Evolutionary conservation across 2,797 vertebrate species (phyloP).

Genomic region (Rhabdomys pumilio): DNA sequence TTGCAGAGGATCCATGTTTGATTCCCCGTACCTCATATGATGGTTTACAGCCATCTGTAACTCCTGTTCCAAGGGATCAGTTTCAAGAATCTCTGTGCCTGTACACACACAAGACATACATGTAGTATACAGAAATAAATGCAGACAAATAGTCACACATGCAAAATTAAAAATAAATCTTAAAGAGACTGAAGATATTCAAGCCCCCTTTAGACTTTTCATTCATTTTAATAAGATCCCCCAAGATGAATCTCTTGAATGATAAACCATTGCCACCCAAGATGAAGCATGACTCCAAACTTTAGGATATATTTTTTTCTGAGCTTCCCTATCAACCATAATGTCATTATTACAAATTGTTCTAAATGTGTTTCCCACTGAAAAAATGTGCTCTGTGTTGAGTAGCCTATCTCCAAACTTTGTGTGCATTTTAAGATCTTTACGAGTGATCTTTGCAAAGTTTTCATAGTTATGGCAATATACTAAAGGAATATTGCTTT

Average conservation of each 20-base stretch:
- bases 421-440: constrained; percentile 29
- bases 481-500: not conserved
- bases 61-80: not conserved
- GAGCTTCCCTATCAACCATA: not conserved
- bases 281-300: not conserved
- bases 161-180: too few species aligned
- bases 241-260: not conserved
- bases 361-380: not conserved
- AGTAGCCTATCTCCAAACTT: not conserved
- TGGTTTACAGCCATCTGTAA: not conserved
- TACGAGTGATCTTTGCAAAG: not conserved
- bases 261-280: not conserved
- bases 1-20: not conserved
- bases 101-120: not conserved
- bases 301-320: not conserved
- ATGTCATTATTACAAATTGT: not conserved
- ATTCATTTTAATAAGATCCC: constrained; percentile 13
- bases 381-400: not conserved
- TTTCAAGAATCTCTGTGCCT: not conserved
- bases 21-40: not conserved
- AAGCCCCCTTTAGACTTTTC: not conserved
- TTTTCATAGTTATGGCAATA: not conserved
- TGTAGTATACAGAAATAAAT: not conserved
- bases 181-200: constrained; percentile 17
- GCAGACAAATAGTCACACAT: not conserved